Evolutionary conservation across 2,888 invertebrate species (phyloP).

Genomic region (Synanthedon andrenaeformis): DNA sequence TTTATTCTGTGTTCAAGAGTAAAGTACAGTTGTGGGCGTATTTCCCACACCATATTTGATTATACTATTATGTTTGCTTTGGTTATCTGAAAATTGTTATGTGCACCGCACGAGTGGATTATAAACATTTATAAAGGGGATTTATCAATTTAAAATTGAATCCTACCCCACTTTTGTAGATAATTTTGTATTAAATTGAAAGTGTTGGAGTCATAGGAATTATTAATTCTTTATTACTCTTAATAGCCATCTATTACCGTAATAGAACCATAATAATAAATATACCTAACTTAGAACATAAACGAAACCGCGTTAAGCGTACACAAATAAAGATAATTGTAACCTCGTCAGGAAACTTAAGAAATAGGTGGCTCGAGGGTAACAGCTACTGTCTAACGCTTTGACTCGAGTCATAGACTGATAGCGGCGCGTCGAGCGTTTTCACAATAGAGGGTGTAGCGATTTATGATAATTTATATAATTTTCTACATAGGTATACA

Average conservation of each 20-base stretch:
- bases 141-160: neutral
- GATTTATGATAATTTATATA: too few species aligned
- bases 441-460: neutral
- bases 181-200: too few species aligned
- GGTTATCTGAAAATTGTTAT: neutral
- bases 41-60: too few species aligned
- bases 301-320: constrained; percentile 24
- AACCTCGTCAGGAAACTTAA: constrained; percentile 36
- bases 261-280: too few species aligned
- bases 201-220: too few species aligned
- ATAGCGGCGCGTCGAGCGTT: neutral
- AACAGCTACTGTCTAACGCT: constrained; percentile 39
- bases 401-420: constrained; percentile 2
- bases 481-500: too few species aligned
- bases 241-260: too few species aligned
- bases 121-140: neutral
- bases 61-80: too few species aligned
- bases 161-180: neutral
- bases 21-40: too few species aligned
- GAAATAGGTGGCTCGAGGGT: constrained; percentile 43
- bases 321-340: constrained; percentile 41
- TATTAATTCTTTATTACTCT: too few species aligned
- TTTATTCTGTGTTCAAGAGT: too few species aligned
- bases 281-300: too few species aligned
- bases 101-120: neutral